A percentile compares a stretch with the other conserved stretches of the same genome.
These are phyloP conservation scores for Toxotes jaculatrix DNA, from an alignment of 2,113 vertebrate genomes.

Conservation along the genomic window DNA sequence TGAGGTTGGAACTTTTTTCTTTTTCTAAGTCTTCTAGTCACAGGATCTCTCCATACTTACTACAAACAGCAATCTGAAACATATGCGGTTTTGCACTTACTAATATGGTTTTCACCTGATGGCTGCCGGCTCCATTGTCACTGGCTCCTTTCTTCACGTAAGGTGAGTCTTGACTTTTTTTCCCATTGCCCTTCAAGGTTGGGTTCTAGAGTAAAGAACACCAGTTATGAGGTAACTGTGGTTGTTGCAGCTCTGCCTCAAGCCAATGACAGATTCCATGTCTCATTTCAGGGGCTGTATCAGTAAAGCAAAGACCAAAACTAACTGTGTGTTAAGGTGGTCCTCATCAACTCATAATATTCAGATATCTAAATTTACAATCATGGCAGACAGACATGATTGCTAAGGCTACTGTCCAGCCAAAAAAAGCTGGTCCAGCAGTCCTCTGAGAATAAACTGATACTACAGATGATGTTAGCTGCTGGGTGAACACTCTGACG, in stretches of 20 bases:
- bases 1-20: background rate
- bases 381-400: no score
- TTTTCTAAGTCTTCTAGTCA: background rate
- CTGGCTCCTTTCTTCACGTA: slow-evolving; percentile 89
- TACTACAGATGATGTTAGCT: no score
- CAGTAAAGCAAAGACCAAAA: no score
- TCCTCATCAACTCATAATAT: no score
- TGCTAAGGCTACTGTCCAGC: no score
- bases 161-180: slow-evolving; percentile 89
- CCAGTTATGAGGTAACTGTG: background rate
- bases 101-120: slow-evolving; percentile 64
- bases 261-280: background rate
- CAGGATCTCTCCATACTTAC: background rate
- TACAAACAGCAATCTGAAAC: background rate
- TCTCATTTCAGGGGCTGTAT: background rate
- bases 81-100: slow-evolving; percentile 17
- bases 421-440: no score
- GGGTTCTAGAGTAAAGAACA: slow-evolving; percentile 80
- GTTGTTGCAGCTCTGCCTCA: no score
- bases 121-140: slow-evolving; percentile 86
- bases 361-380: no score
- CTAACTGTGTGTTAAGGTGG: no score
- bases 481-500: no score
- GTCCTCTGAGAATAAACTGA: no score
- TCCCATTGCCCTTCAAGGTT: slow-evolving; percentile 84